phyloP scores from a whole-genome alignment of 2,113 vertebrate genomes.

The Anoplopoma fimbria region DNA sequence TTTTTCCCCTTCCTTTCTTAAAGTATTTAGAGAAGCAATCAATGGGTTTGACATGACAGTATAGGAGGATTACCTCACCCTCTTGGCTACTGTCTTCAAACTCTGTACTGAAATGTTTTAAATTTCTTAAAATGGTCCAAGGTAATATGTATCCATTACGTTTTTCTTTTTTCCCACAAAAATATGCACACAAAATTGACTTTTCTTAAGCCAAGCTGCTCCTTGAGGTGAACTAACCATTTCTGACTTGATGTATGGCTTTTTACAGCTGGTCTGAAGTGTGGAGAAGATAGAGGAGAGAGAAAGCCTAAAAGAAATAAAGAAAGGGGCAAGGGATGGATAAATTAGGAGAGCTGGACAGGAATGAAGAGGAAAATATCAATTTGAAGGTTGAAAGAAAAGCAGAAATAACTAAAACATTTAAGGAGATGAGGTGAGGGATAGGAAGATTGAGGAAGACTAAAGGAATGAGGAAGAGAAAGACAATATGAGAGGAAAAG shows the following conservation, averaged over 20 bases:
- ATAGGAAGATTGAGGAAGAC: slow-evolving; percentile 10
- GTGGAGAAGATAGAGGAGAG: slow-evolving; percentile 7
- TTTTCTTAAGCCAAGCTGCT: slow-evolving; percentile 8
- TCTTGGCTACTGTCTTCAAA: slow-evolving; percentile 8
- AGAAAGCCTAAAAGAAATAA: slow-evolving; percentile 21
- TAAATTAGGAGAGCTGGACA: not conserved
- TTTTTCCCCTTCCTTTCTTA: slow-evolving; percentile 14
- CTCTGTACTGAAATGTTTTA: not conserved
- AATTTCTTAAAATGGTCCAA: slow-evolving; percentile 3
- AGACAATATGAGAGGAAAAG: slow-evolving; percentile 23
- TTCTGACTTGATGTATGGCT: slow-evolving; percentile 55
- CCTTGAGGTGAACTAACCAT: slow-evolving; percentile 35
- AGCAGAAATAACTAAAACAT: slow-evolving; percentile 1
- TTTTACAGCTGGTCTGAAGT: slow-evolving; percentile 46
- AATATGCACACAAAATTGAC: not conserved
- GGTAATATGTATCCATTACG: too few species aligned
- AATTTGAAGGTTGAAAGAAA: slow-evolving; percentile 1
- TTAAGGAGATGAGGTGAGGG: slow-evolving; percentile 15
- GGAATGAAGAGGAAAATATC: slow-evolving; percentile 13
- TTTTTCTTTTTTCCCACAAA: not conserved
- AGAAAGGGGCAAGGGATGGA: not conserved
- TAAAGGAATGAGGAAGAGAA: slow-evolving; percentile 6
- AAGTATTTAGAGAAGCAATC: slow-evolving; percentile 15
- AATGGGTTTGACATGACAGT: slow-evolving; percentile 5
- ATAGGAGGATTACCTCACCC: not conserved